Evolutionary conservation across 2,113 vertebrate genomes (phyloP), one percentile per base, ranked within the genome.

Genomic region (Canis aureus): DNA sequence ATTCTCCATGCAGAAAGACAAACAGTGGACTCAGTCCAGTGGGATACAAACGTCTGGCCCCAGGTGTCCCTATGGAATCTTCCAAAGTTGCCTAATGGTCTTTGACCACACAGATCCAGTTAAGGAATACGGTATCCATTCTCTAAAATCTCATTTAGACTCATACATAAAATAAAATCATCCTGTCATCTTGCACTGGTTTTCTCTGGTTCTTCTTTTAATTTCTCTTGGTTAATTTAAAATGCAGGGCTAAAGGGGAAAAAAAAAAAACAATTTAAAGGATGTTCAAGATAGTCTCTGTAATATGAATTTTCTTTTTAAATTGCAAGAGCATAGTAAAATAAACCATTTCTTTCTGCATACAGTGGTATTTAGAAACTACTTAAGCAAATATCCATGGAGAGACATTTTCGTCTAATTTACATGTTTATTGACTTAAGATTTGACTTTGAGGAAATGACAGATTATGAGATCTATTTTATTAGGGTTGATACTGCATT

Each of bases 1-100:
- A 99, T 99, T 98, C 98, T 98, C 98, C 97, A 64, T 98, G 98
- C 98, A 98, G 99, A 97, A 99, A 99, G 94, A 98, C 73, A 99
- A 99, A 99, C 91, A 98, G 98, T 59, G 97, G 97, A 95, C 96
- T 98, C 66, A 27, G 6, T 97, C 98, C 98, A 92, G 81, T 4
- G 98, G 98, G 98, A 71, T 8, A 91, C 32, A 49, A 98, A 96
- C n/a, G 98, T 99, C 98, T 99, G 98, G 96, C 98, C 98, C 97
- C 98, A 81, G 97, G 97, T 94, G 86, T 98, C 98, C 98, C 99
- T 20, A 78, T 13, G 98, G 98, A 98, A 95, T 51, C 98, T 97
- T 86, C 98, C 97, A 94, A 80, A 96, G 86, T 35, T 98, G 95
- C 97, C 97, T 98, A 98, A 98, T 98, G 98, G 98, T 97, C 97